Conservation (phyloP, 2,797 vertebrate species). For the Typhlichthys eigenmanni region DNA sequence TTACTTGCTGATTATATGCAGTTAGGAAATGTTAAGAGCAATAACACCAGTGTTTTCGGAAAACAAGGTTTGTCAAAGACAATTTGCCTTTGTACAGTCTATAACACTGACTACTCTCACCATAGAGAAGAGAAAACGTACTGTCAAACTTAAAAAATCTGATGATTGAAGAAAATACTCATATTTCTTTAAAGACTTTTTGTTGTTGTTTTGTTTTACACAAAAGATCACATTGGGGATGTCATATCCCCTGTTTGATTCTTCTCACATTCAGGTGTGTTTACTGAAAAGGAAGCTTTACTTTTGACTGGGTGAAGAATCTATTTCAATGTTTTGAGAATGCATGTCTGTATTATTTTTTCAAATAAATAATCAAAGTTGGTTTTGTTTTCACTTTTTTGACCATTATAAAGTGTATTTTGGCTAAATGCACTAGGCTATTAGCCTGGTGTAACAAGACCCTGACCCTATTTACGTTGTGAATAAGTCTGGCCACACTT, state of each 20-base stretch:
- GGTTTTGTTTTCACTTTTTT: not conserved
- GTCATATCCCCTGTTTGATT: constrained; percentile 22
- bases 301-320: constrained; percentile 63
- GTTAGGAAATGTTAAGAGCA: constrained; percentile 66
- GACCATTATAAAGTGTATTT: not conserved
- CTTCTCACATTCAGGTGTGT: constrained; percentile 63
- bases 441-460: too few relatives aligned
- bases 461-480: too few relatives aligned
- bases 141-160: constrained; percentile 54
- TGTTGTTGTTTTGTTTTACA: constrained; percentile 11
- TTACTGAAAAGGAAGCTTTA: constrained; percentile 73
- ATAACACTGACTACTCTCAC: constrained; percentile 66
- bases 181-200: constrained; percentile 42
- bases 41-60: constrained; percentile 66
- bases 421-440: not conserved
- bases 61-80: constrained; percentile 46
- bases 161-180: constrained; percentile 44
- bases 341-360: constrained; percentile 67
- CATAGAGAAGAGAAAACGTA: constrained; percentile 42
- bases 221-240: constrained; percentile 33
- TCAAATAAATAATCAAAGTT: constrained; percentile 33
- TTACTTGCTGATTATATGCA: constrained; percentile 59
- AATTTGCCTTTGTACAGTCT: constrained; percentile 55
- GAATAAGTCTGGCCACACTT: too few relatives aligned
- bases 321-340: constrained; percentile 55